Percentiles rank a stretch among this genome's conserved stretches.
Evolutionary conservation across 1,140 invertebrate species (phyloP).

Genomic region (Drosophila jambulina): DNA sequence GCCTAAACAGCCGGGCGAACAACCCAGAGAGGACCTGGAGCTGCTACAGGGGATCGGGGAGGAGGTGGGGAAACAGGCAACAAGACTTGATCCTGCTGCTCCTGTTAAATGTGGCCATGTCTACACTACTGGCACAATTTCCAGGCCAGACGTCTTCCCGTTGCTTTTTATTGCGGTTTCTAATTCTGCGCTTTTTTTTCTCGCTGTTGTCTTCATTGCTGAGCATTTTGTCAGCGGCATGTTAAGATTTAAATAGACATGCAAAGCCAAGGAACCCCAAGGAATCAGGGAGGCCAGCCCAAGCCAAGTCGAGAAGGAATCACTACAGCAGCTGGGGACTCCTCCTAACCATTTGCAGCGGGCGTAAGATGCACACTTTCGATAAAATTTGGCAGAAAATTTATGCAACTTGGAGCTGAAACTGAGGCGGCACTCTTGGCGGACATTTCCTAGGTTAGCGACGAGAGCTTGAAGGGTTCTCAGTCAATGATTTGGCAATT

Average conservation of each 20-base stretch:
- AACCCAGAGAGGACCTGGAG: constrained; percentile 12
- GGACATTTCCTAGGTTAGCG: background rate
- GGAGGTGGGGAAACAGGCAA: constrained; percentile 11
- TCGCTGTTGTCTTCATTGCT: constrained; percentile 62
- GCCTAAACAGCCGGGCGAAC: constrained; percentile 54
- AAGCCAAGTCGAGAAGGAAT: background rate
- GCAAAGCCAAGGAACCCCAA: constrained; percentile 29
- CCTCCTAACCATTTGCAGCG: constrained; percentile 60
- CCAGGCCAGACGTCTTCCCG: constrained; percentile 54
- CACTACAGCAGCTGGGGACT: background rate
- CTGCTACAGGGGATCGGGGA: background rate
- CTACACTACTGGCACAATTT: constrained; percentile 81
- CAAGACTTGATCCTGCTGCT: constrained; percentile 81
- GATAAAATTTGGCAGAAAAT: constrained; percentile 70
- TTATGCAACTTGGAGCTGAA: constrained; percentile 64
- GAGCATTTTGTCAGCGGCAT: constrained; percentile 80
- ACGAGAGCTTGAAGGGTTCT: constrained; percentile 52
- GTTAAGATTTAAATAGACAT: constrained; percentile 80
- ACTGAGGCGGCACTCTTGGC: constrained; percentile 44
- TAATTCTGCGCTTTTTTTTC: constrained; percentile 59
- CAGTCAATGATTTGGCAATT: constrained; percentile 73
- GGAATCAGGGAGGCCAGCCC: constrained; percentile 3
- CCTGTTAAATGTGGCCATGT: constrained; percentile 70
- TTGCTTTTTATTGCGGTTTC: constrained; percentile 50
- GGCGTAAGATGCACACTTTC: constrained; percentile 77